phyloP scores from a whole-genome alignment of 2,113 vertebrate species.

The Leucosticte australis region DNA sequence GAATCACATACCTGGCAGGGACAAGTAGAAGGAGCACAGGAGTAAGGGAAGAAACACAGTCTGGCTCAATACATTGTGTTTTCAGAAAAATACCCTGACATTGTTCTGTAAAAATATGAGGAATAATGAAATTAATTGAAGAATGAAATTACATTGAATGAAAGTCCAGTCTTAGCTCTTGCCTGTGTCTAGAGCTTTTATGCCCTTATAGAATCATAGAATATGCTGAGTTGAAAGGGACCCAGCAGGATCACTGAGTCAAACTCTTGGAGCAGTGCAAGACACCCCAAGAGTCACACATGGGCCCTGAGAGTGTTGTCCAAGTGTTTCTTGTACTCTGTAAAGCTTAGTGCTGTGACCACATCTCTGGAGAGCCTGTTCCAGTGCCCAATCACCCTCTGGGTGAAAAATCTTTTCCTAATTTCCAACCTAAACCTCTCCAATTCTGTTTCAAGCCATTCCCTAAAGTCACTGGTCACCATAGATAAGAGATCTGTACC shows the following conservation, averaged over 20 bases:
- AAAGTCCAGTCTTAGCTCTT: neutral
- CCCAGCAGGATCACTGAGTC: neutral
- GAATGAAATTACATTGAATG: neutral
- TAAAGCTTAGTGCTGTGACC: neutral
- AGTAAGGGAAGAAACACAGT: neutral
- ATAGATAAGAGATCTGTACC: neutral
- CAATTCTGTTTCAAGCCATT: neutral
- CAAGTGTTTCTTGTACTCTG: neutral
- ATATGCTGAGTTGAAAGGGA: neutral
- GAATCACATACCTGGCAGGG: neutral
- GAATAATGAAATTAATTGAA: neutral
- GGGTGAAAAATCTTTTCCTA: neutral
- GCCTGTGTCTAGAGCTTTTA: neutral
- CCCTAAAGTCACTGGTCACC: accelerated
- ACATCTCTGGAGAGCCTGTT: neutral
- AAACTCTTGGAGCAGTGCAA: neutral
- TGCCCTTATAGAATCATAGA: neutral
- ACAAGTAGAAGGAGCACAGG: neutral
- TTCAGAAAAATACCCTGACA: neutral
- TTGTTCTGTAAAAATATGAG: neutral
- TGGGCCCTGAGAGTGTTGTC: neutral
- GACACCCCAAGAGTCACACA: neutral
- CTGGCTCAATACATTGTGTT: neutral
- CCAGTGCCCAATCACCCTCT: neutral
- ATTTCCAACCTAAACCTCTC: neutral